Conservation (phyloP, 2,888 invertebrate species). For the Thumatha senex region DNA sequence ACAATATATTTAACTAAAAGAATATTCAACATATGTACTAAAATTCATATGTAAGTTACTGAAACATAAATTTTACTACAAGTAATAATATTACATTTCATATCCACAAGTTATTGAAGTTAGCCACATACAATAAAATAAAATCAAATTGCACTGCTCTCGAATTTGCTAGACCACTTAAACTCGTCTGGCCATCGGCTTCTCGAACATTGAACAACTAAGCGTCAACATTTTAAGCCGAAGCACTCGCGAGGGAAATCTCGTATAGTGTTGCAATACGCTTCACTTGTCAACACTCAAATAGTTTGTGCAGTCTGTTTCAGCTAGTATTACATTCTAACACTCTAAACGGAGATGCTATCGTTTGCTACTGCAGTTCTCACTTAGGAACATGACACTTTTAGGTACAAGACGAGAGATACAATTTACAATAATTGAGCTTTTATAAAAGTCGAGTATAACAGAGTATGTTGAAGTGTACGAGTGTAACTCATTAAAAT, state of each 20-base stretch:
- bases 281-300: constrained; percentile 29
- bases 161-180: constrained; percentile 18
- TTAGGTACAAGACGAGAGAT: no score
- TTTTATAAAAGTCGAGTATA: no score
- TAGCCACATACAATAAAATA: neutral
- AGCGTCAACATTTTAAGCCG: constrained; percentile 34
- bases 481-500: no score
- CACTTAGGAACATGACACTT: neutral
- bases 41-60: no score
- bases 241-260: constrained; percentile 38
- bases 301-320: constrained; percentile 25
- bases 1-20: no score
- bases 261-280: constrained; percentile 18
- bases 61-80: no score
- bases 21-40: no score
- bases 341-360: neutral
- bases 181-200: constrained; percentile 30
- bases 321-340: constrained; percentile 2
- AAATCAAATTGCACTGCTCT: neutral
- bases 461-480: no score
- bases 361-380: neutral
- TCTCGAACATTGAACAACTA: constrained; percentile 34
- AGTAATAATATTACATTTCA: neutral
- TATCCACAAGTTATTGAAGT: neutral
- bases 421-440: no score